phyloP scores from a whole-genome alignment of 2,797 vertebrate genomes.

The Pseudochaenichthys georgianus region DNA sequence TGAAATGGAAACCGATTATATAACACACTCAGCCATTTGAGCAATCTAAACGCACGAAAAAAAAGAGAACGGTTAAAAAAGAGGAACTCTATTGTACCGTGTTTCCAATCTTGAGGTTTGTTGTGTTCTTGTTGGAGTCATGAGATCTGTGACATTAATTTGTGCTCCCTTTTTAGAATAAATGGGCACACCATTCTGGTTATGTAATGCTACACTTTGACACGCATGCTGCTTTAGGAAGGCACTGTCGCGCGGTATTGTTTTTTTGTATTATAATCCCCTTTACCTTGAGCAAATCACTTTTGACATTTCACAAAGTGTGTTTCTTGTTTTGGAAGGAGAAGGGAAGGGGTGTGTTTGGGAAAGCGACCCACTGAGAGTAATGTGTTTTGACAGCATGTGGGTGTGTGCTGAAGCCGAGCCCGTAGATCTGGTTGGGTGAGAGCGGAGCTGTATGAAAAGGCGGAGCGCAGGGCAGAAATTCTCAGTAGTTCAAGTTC shows the following conservation, averaged over 20 bases:
- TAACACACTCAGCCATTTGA: conserved; percentile 14
- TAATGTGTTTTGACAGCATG: conserved; percentile 69
- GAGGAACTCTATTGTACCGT: background rate
- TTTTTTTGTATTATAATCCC: background rate
- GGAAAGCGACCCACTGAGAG: conserved; percentile 48
- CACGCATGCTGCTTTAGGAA: conserved; percentile 6
- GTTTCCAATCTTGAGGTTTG: background rate
- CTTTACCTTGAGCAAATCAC: conserved; percentile 37
- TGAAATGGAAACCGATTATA: conserved; percentile 51
- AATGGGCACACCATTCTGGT: conserved; percentile 18
- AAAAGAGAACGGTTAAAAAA: background rate
- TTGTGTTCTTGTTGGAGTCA: background rate
- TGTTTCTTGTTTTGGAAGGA: conserved; percentile 53
- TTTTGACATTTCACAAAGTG: conserved; percentile 18
- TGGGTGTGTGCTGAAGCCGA: conserved; percentile 58
- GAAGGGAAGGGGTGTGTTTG: conserved; percentile 27
- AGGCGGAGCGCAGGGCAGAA: conserved; percentile 67
- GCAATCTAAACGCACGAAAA: background rate
- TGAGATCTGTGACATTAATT: conserved; percentile 18
- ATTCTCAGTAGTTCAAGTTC: conserved; percentile 56
- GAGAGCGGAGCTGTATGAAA: conserved; percentile 75
- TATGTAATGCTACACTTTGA: conserved; percentile 42
- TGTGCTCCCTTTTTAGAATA: conserved; percentile 32
- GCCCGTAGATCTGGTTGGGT: conserved; percentile 77
- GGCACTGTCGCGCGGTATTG: background rate